A percentile compares a stretch with the other conserved stretches of the same genome.
Conservation (phyloP, 2,797 vertebrate species). For the Rhinophrynus dorsalis region DNA sequence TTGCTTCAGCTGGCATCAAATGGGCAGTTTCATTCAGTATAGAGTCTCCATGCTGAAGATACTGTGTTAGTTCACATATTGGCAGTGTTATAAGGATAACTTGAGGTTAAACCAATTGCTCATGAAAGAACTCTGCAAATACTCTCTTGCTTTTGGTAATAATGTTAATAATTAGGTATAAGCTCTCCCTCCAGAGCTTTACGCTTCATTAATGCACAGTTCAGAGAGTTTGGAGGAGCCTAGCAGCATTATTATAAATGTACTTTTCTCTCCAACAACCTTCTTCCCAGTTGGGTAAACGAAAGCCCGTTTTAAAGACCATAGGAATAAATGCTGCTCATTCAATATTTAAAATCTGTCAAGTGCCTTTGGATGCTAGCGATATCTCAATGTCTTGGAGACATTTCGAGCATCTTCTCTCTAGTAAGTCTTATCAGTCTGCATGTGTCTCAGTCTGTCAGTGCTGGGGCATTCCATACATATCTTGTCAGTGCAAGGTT, state of each 20-base stretch:
- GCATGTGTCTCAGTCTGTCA: too few species aligned
- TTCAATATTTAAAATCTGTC: conserved; percentile 1
- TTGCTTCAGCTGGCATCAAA: conserved; percentile 34
- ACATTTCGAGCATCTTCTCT: too few species aligned
- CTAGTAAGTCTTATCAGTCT: too few species aligned
- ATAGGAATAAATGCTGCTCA: not conserved
- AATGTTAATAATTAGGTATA: conserved; percentile 42
- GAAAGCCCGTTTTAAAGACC: not conserved
- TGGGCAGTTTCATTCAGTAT: conserved; percentile 18
- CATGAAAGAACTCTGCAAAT: conserved; percentile 13
- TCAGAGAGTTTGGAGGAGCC: not conserved
- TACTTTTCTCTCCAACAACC: not conserved
- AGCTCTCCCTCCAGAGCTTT: conserved; percentile 10
- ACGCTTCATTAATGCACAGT: conserved; percentile 21
- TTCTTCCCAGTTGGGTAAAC: conserved; percentile 9
- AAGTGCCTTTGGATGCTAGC: too few species aligned
- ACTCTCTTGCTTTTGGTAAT: conserved; percentile 10
- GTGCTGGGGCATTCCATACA: too few species aligned
- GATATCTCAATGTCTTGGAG: too few species aligned
- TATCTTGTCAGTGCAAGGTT: too few species aligned
- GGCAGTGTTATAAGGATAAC: too few species aligned
- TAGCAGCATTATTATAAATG: not conserved
- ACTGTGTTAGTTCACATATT: too few species aligned
- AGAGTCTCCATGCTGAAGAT: too few species aligned
- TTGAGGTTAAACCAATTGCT: conserved; percentile 31